Evolutionary conservation across 1,140 invertebrate species (phyloP).

Genomic region (Euura saliciscinereae): DNA sequence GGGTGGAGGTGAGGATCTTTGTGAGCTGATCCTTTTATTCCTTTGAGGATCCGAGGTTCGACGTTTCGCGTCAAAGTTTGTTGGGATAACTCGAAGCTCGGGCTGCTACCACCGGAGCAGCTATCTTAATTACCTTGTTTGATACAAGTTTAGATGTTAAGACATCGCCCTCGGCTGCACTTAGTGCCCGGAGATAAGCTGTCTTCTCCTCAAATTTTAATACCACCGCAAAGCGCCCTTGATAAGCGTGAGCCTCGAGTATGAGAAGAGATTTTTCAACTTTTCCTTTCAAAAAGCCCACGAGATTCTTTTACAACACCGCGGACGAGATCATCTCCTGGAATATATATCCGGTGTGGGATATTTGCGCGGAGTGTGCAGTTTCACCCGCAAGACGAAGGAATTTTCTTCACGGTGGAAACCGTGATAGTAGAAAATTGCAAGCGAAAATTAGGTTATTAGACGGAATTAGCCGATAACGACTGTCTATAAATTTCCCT

Average conservation of each 20-base stretch:
- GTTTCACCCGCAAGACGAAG: not conserved
- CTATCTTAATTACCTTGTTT: constrained; percentile 7
- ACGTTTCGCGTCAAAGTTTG: not conserved
- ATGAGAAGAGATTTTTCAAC: not conserved
- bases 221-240: too few species aligned
- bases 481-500: not conserved
- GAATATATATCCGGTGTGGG: not conserved
- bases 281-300: not conserved
- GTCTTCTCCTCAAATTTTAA: not conserved
- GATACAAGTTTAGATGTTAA: constrained; percentile 1
- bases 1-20: not conserved
- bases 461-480: not conserved
- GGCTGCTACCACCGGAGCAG: not conserved
- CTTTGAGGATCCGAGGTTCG: not conserved
- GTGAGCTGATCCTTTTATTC: not conserved
- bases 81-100: not conserved
- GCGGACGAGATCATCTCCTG: not conserved
- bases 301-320: not conserved
- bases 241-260: too few species aligned
- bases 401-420: not conserved
- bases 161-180: not conserved
- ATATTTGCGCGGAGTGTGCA: not conserved
- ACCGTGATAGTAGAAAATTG: constrained; percentile 1
- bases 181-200: not conserved
- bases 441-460: not conserved